These are phyloP conservation scores for Sitta carolinensis DNA, from an alignment of 2,797 vertebrate species.

Conservation along the genomic window DNA sequence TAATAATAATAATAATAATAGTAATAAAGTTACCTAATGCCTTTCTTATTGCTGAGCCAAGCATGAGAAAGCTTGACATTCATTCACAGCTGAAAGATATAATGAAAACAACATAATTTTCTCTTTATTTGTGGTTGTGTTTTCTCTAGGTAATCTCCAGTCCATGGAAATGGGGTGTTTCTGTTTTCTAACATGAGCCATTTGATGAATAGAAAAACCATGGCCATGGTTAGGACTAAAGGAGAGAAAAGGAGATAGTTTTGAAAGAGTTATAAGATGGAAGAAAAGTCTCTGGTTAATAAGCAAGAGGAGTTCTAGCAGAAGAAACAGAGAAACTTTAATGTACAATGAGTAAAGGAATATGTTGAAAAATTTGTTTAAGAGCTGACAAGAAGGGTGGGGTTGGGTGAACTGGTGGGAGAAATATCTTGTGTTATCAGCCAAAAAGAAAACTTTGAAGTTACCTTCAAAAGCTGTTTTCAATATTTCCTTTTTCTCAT, in stretches of 20 bases:
- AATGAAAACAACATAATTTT: neutral
- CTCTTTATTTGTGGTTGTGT: neutral
- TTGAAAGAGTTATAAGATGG: neutral
- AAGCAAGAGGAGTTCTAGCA: neutral
- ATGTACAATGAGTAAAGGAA: neutral
- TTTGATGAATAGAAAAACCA: neutral
- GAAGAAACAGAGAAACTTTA: neutral
- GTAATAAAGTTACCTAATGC: neutral
- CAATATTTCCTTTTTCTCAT: slow-evolving; percentile 18
- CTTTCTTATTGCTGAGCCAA: neutral
- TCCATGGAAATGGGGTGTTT: neutral
- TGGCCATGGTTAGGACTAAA: neutral
- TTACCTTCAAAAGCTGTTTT: slow-evolving; percentile 35
- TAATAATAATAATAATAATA: neutral
- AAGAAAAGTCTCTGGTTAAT: neutral
- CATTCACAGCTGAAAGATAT: neutral
- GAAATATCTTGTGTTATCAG: neutral
- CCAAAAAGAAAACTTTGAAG: slow-evolving; percentile 15
- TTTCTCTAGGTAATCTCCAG: neutral
- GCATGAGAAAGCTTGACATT: neutral
- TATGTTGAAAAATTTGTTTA: slow-evolving; percentile 5
- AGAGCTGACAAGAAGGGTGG: slow-evolving; percentile 9
- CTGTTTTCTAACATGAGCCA: neutral
- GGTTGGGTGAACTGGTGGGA: neutral
- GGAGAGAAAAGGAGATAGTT: neutral